A percentile compares a stretch with the other conserved stretches of the same genome.
These are phyloP conservation scores for Myanophis thanlyinensis DNA, from an alignment of 2,113 vertebrate genomes.

Conservation along the genomic window DNA sequence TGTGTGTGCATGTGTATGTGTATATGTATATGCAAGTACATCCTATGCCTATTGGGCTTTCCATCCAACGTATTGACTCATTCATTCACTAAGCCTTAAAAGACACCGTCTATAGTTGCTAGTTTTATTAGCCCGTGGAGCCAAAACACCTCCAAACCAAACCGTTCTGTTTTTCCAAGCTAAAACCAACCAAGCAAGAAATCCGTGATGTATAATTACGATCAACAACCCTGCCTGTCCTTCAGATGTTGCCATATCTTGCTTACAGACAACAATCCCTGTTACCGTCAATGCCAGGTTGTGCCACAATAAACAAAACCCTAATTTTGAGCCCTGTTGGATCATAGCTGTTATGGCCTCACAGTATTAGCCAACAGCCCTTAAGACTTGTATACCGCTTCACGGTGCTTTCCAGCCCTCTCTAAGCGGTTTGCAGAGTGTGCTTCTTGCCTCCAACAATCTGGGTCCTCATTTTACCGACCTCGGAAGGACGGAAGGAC, in stretches of 20 bases:
- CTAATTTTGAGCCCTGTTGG: neutral
- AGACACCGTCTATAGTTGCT: conserved; percentile 30
- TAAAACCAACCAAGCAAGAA: neutral
- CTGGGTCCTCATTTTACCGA: neutral
- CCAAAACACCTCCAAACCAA: neutral
- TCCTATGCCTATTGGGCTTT: neutral
- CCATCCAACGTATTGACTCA: neutral
- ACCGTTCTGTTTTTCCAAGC: neutral
- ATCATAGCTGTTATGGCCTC: neutral
- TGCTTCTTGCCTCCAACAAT: neutral
- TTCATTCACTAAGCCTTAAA: neutral
- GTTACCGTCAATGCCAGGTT: neutral
- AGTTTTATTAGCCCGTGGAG: neutral
- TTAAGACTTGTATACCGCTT: too few species aligned
- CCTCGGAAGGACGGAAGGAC: neutral
- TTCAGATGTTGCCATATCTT: neutral
- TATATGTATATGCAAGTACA: neutral
- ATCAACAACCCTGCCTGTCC: neutral
- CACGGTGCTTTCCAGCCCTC: too few species aligned
- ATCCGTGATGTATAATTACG: neutral
- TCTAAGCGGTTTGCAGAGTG: too few species aligned
- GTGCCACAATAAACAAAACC: neutral
- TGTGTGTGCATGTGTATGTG: too few species aligned
- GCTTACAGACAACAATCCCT: neutral
- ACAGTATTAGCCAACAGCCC: too few species aligned